Conservation (phyloP, 2,888 invertebrate genomes). For the Spilarctia lutea region DNA sequence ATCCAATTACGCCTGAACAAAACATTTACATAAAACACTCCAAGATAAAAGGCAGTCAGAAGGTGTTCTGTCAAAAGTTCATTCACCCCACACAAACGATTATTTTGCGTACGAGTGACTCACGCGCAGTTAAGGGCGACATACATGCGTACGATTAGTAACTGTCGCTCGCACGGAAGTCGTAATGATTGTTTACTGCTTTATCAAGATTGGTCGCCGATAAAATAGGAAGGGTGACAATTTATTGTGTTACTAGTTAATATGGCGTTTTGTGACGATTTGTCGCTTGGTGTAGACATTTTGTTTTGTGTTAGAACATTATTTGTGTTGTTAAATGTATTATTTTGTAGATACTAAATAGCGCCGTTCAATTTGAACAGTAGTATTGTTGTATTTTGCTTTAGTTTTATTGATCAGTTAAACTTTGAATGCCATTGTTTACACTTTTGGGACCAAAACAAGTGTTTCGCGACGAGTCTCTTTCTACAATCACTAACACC, state of each 20-base stretch:
- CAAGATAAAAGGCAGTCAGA: conserved; percentile 1
- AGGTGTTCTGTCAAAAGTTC: conserved; percentile 39
- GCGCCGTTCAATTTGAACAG: neutral
- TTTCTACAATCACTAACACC: too few relatives aligned
- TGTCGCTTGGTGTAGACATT: neutral
- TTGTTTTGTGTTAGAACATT: neutral
- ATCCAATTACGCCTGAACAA: conserved; percentile 1
- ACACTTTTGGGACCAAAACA: too few relatives aligned
- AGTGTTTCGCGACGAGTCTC: too few relatives aligned
- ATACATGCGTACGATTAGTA: conserved; percentile 1
- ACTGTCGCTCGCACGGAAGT: conserved; percentile 36
- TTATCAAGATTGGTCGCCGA: conserved; percentile 30
- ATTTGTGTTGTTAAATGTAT: neutral
- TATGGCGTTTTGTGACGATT: neutral
- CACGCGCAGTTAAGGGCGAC: conserved; percentile 37
- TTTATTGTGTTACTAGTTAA: neutral
- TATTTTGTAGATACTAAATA: neutral
- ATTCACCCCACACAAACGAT: conserved; percentile 53
- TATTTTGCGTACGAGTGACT: conserved; percentile 52
- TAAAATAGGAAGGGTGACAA: conserved; percentile 11
- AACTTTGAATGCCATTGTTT: too few relatives aligned
- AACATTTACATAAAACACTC: neutral
- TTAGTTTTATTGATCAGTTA: too few relatives aligned
- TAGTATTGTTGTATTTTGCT: too few relatives aligned
- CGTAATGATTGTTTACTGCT: conserved; percentile 27